phyloP scores from a whole-genome alignment of 2,888 invertebrate genomes.

The Ariolimax columbianus region DNA sequence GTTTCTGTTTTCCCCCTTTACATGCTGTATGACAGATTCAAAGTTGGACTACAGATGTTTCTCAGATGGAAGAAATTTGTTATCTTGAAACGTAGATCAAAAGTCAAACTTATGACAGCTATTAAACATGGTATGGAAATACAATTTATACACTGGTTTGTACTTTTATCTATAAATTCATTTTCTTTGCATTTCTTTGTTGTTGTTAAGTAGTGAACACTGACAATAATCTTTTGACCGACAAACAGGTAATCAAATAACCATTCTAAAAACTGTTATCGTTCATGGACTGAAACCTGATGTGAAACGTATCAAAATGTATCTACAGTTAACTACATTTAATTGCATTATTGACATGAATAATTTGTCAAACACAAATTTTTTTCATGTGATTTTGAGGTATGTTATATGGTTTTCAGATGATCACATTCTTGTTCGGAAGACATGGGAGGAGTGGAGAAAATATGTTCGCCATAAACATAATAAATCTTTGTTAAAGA shows the following conservation, averaged over 20 bases:
- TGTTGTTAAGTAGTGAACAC: neutral
- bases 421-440: neutral
- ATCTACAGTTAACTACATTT: neutral
- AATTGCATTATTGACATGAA: neutral
- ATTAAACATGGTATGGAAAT: constrained; percentile 60
- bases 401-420: constrained; percentile 17
- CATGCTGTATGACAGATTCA: constrained; percentile 34
- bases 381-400: neutral
- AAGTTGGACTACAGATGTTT: constrained; percentile 52
- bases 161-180: neutral
- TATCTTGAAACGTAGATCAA: constrained; percentile 56
- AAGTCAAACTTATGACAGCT: constrained; percentile 60
- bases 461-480: constrained; percentile 25
- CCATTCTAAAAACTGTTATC: too few species aligned
- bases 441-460: constrained; percentile 29
- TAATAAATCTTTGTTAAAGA: neutral
- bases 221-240: too few species aligned
- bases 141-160: neutral
- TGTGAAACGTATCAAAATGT: too few species aligned
- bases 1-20: neutral
- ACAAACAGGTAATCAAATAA: too few species aligned
- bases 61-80: constrained; percentile 64
- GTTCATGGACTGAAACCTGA: too few species aligned
- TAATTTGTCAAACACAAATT: neutral
- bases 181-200: neutral